Conservation (phyloP, 2,888 invertebrate genomes). For the Scaptodrosophila latifasciaeformis region DNA sequence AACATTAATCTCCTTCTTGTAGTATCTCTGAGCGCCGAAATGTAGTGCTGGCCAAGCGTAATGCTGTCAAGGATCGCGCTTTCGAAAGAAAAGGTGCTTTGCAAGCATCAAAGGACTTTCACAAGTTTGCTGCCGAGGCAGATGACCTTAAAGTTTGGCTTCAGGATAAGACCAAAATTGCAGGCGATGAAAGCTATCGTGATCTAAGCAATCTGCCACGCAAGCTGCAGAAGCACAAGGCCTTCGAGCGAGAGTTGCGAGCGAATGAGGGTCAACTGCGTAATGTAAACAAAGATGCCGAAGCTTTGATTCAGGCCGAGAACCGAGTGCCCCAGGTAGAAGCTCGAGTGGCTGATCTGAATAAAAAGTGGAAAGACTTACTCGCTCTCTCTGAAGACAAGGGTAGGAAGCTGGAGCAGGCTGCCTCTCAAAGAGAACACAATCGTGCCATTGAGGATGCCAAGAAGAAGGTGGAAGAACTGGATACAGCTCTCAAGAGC, state of each 20-base stretch:
- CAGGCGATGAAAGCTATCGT: conserved; percentile 93
- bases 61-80: conserved; percentile 84
- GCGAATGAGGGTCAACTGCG: conserved; percentile 95
- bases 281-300: conserved; percentile 87
- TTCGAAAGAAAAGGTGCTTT: conserved; percentile 84
- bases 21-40: conserved; percentile 84
- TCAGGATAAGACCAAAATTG: conserved; percentile 91
- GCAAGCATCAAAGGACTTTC: conserved; percentile 90
- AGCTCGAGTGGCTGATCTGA: conserved; percentile 81
- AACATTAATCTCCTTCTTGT: conserved; percentile 7
- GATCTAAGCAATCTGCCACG: conserved; percentile 92
- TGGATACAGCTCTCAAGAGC: conserved; percentile 86
- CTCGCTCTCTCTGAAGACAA: conserved; percentile 80
- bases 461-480: conserved; percentile 87
- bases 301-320: conserved; percentile 82
- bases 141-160: conserved; percentile 94
- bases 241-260: conserved; percentile 94
- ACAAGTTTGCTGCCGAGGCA: conserved; percentile 93
- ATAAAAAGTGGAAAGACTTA: conserved; percentile 86
- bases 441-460: conserved; percentile 92
- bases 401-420: conserved; percentile 89
- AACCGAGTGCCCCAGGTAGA: conserved; percentile 84
- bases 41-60: conserved; percentile 84
- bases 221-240: conserved; percentile 96
- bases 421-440: conserved; percentile 87